Conservation (phyloP, 53 echinoderm and acorn worm species). For the Temnopleurus reevesii region DNA sequence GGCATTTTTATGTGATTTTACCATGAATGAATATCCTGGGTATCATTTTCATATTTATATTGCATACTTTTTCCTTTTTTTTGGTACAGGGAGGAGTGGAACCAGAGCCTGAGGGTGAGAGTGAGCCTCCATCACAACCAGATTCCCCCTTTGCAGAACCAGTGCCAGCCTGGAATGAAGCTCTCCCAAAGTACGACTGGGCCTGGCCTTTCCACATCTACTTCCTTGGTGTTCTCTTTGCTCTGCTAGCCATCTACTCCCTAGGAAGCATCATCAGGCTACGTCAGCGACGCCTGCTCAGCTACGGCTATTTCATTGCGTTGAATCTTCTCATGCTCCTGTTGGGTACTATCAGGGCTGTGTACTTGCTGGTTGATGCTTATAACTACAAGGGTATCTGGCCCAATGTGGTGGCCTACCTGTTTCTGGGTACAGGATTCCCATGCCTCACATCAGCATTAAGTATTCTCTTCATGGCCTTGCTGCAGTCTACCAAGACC, state of each 20-base stretch:
- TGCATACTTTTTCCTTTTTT: background rate
- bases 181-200: constrained; percentile 65
- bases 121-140: background rate
- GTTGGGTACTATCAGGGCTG: constrained; percentile 82
- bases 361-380: constrained; percentile 91
- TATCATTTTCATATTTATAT: too few species aligned
- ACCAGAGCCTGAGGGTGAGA: constrained; percentile 52
- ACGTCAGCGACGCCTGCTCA: constrained; percentile 73
- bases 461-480: constrained; percentile 91
- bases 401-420: constrained; percentile 77
- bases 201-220: constrained; percentile 94
- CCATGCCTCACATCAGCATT: constrained; percentile 97
- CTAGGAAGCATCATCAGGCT: constrained; percentile 80
- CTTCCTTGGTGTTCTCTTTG: constrained; percentile 75
- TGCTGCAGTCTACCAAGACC: constrained; percentile 87
- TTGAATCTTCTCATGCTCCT: constrained; percentile 85
- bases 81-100: constrained; percentile 48
- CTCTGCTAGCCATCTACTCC: constrained; percentile 83
- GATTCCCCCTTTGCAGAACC: constrained; percentile 84
- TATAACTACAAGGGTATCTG: constrained; percentile 83
- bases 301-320: constrained; percentile 87
- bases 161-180: constrained; percentile 78
- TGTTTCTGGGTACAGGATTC: constrained; percentile 90
- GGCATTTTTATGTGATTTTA: too few species aligned
- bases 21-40: too few species aligned